Evolutionary conservation across 2,888 invertebrate genomes (phyloP).

Genomic region (Lissocephala sabroskyi): DNA sequence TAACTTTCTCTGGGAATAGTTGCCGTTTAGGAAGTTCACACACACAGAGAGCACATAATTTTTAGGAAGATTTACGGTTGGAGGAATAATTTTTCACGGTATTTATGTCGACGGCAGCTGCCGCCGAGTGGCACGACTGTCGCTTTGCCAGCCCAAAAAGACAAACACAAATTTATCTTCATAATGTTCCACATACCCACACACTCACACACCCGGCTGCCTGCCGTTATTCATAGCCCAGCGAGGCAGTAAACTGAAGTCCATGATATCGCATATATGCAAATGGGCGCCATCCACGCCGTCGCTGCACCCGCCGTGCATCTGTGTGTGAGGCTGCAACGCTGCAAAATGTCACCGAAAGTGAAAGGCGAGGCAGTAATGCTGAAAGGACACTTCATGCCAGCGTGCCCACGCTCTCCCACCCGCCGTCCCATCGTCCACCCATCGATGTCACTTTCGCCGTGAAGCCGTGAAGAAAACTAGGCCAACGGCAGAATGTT

Average conservation of each 20-base stretch:
- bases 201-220: neutral
- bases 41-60: neutral
- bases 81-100: slow-evolving; percentile 33
- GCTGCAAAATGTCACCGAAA: slow-evolving; percentile 51
- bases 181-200: slow-evolving; percentile 43
- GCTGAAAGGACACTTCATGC: slow-evolving; percentile 22
- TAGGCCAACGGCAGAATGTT: slow-evolving; percentile 63
- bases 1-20: no score
- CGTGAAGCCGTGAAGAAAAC: slow-evolving; percentile 17
- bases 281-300: no score
- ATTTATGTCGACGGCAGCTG: slow-evolving; percentile 25
- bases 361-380: slow-evolving; percentile 34
- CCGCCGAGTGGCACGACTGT: slow-evolving; percentile 29
- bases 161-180: slow-evolving; percentile 52
- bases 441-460: neutral
- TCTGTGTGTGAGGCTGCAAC: slow-evolving; percentile 19
- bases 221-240: no score
- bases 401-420: neutral
- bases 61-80: slow-evolving; percentile 14
- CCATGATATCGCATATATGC: no score
- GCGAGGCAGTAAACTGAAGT: neutral
- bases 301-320: no score
- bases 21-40: no score
- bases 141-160: slow-evolving; percentile 32
- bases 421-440: no score